phyloP scores from a whole-genome alignment of 2,888 invertebrate species.

The Galeopsomyia nigrocyanea region DNA sequence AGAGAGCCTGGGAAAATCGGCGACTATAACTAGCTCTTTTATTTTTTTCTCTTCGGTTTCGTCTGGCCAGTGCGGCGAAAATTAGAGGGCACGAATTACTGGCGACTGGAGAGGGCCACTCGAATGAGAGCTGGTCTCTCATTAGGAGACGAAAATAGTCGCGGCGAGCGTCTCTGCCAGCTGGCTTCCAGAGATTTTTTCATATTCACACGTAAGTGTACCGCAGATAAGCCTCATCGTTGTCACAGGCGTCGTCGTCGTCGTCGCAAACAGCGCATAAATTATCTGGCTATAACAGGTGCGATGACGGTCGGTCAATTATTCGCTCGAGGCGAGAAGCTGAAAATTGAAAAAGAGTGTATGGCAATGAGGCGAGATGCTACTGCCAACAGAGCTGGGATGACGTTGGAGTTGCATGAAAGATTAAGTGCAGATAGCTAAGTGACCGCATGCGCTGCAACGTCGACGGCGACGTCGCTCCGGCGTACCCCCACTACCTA shows the following conservation, averaged over 20 bases:
- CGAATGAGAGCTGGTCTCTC: slow-evolving; percentile 19
- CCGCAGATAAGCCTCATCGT: background rate
- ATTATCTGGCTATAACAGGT: background rate
- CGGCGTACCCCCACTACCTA: background rate
- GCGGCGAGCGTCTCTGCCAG: slow-evolving; percentile 19
- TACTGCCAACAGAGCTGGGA: too few relatives aligned
- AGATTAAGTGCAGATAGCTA: background rate
- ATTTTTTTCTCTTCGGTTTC: background rate
- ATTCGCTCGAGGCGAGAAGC: too few relatives aligned
- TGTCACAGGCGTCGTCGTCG: slow-evolving; percentile 9
- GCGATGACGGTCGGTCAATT: too few relatives aligned
- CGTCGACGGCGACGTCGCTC: slow-evolving; percentile 37
- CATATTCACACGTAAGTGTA: background rate
- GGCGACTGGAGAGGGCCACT: slow-evolving; percentile 16
- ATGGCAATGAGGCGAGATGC: too few relatives aligned
- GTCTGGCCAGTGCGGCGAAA: slow-evolving; percentile 16
- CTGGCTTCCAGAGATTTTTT: slow-evolving; percentile 20
- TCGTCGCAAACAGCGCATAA: background rate
- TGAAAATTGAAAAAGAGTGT: too few relatives aligned
- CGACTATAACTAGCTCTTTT: background rate
- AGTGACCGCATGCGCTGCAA: slow-evolving; percentile 22
- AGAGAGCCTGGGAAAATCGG: slow-evolving; percentile 5
- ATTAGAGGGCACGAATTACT: slow-evolving; percentile 28
- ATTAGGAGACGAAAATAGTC: slow-evolving; percentile 44
- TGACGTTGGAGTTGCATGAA: too few relatives aligned